These are phyloP conservation scores for Digitonthophagus gazella DNA, from an alignment of 2,888 invertebrate species.

Conservation along the genomic window DNA sequence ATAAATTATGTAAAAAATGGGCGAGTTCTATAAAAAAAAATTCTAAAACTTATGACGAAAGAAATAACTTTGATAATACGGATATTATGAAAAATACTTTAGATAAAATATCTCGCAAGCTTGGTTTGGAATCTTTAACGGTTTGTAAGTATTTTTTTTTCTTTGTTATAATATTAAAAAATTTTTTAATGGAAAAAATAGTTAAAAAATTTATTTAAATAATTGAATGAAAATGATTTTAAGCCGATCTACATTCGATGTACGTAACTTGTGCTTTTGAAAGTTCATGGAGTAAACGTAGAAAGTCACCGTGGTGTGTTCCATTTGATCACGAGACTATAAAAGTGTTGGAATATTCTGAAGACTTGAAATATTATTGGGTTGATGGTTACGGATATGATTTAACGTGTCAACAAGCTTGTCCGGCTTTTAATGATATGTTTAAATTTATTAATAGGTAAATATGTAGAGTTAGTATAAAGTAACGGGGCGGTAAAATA, in stretches of 20 bases:
- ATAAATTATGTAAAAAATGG: slow-evolving; percentile 27
- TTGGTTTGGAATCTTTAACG: slow-evolving; percentile 20
- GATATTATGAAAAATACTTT: slow-evolving; percentile 17
- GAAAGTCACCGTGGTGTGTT: slow-evolving; percentile 76
- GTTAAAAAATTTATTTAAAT: too few species aligned
- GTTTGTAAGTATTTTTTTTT: slow-evolving; percentile 24
- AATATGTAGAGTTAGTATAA: too few species aligned
- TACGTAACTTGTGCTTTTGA: slow-evolving; percentile 77
- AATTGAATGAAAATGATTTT: too few species aligned
- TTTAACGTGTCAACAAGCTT: slow-evolving; percentile 73
- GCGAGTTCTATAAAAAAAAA: slow-evolving; percentile 21
- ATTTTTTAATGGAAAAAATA: too few species aligned
- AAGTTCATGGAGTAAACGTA: slow-evolving; percentile 70
- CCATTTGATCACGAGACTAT: slow-evolving; percentile 64
- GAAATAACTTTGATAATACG: slow-evolving; percentile 21
- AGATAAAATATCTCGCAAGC: slow-evolving; percentile 20
- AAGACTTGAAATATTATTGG: slow-evolving; percentile 80
- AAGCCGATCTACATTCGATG: slow-evolving; percentile 64
- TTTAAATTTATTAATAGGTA: slow-evolving; percentile 66
- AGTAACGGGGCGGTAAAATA: too few species aligned
- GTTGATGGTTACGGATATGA: slow-evolving; percentile 76
- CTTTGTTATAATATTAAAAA: too few species aligned
- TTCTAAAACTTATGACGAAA: slow-evolving; percentile 19
- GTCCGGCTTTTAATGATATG: slow-evolving; percentile 69
- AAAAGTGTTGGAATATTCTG: slow-evolving; percentile 67